Base-by-base conservation (phyloP, 1,140 invertebrate species). In the Sarcophaga bullata region DNA sequence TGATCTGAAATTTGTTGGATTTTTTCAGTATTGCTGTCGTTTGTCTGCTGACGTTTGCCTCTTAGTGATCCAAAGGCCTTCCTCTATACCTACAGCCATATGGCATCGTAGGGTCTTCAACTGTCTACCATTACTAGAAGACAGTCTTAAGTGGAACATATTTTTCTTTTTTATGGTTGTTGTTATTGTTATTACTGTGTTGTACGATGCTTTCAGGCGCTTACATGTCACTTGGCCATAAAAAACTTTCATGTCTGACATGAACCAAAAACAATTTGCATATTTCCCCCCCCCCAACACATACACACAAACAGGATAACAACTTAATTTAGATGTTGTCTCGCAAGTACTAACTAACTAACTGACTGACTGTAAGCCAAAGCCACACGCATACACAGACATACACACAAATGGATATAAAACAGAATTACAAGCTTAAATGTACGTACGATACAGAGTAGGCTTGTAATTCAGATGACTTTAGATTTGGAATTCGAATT, bases 201-300 rank as follows among this genome's bases (percentile, higher is more conserved):
- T 81, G 81, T 68, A 73, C 54, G 80, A 81, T 83, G 82, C 82
- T 83, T 83, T 81, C 68, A 58, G 80, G 80, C 50, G 80, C 80
- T 83, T 83, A 83, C 82, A 83, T 83, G 82, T 83, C 82, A 83
- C 73, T 81, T 81, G 80, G 82, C 73, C 82, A 83, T 83, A 83
- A 83, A 83, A 83, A 81, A 52, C 54, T 83, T 81, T 13, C 80
- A 81, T 54, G 82, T 81, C 80, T 83, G 82, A 83, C 82, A 83
- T 83, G 80, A 81, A 83, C 73, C 82, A 81, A 81, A 83, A 81
- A 83, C 82, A 83, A 83, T 83, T 83, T 83, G 82, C 82, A 83
- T 83, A 83, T 78, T 83, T 83, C 72, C 72, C 25, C 1, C 25
- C 1, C 25, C 1, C 25, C 1, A 1, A 37, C 25, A 37, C 25